Evolutionary conservation across 2,113 vertebrate genomes (phyloP), one percentile per base, ranked within the genome.

Genomic region (Stigmatopora nigra): DNA sequence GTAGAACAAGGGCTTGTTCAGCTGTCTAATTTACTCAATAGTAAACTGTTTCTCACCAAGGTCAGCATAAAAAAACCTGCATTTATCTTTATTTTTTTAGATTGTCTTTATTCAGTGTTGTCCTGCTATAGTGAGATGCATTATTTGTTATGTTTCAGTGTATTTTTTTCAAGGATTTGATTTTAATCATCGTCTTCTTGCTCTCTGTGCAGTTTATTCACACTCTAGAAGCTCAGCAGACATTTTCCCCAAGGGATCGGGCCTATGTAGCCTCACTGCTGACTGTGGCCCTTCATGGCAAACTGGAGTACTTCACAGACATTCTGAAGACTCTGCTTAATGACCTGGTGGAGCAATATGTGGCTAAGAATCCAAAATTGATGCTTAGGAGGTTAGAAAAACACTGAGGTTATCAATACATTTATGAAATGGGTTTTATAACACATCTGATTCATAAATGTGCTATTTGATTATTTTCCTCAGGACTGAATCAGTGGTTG

Each of bases 31-130:
- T 90, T 98, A 70, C 94, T 98, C 73, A 98, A 98, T 80, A 98
- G 95, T 87, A 98, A 98, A 76, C 94, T 98, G 7, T 98, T 98
- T 81, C 94, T 98, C 81, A 98, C 94, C 75, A 98, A 97, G 93
- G 96, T 97, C 80, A 61, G 65, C 3, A 9, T 31, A 1, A 16
- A n/a, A 1, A 3, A 9, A 15, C 10, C 7, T 9, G 13, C 16
- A 7, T 58, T 16, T 63, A 0, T n/a, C 13, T 31, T 41, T 38
- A 31, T 25, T 35, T 36, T 5, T 7, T 35, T 14, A 4, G 3
- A 1, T 63, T 52, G 16, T 3, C 22, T 25, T 9, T 4, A 53
- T 12, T 22, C 46, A 48, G 14, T 48, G 46, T 48, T 48, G 4
- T 16, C 15, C 46, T 13, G 46, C 46, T 3, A 48, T 46, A 46